phyloP scores from a whole-genome alignment of 2,888 invertebrate genomes.

The Scelioninae gen. 1 region DNA sequence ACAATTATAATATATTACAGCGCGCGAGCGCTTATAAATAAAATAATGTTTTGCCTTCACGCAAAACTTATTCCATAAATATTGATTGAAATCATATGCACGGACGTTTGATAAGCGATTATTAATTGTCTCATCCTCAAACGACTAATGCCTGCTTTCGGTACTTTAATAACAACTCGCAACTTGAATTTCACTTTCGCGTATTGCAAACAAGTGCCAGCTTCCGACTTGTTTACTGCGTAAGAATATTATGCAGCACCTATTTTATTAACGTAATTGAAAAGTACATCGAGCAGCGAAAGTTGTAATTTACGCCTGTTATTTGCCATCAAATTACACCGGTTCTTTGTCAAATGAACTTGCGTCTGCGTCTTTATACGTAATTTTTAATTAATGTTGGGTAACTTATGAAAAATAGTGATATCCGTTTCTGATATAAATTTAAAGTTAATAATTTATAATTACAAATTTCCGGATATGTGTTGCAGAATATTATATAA shows the following conservation, averaged over 20 bases:
- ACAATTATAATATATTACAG: constrained; percentile 12
- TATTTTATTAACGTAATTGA: constrained; percentile 32
- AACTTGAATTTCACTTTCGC: constrained; percentile 10
- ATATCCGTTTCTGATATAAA: background rate
- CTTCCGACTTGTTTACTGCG: constrained; percentile 13
- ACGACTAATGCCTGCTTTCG: constrained; percentile 11
- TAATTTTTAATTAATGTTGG: constrained; percentile 8
- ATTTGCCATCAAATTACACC: constrained; percentile 28
- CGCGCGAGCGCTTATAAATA: background rate
- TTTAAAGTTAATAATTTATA: too few relatives aligned
- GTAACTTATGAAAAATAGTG: background rate
- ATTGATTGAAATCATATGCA: background rate
- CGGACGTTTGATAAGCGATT: background rate
- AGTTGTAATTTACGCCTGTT: constrained; percentile 21
- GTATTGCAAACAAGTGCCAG: constrained; percentile 6
- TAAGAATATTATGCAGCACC: background rate
- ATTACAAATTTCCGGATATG: too few relatives aligned
- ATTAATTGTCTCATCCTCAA: background rate
- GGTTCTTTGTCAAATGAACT: constrained; percentile 10
- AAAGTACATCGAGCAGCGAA: constrained; percentile 2
- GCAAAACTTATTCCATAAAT: constrained; percentile 7
- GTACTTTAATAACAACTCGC: constrained; percentile 10
- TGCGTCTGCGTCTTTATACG: background rate
- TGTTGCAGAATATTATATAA: too few relatives aligned
- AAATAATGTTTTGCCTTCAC: background rate